Conservation (phyloP, 2,113 vertebrate genomes). For the Morone saxatilis region DNA sequence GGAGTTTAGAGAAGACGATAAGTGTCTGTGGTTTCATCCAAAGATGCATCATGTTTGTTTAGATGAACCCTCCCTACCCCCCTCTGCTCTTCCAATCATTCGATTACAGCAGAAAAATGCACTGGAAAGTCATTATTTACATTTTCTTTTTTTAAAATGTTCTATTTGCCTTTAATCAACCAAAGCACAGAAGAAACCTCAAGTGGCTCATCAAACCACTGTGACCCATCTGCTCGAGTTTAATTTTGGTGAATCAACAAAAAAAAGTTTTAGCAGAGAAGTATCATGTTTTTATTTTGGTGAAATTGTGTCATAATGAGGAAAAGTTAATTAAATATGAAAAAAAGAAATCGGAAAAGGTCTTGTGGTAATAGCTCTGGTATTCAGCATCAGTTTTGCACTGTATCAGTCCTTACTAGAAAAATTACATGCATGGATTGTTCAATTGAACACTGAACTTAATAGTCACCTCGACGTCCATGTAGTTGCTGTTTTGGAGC, state of each 20-base stretch:
- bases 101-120: background rate
- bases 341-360: background rate
- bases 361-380: background rate
- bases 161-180: conserved; percentile 22
- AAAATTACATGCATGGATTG: too few species aligned
- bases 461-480: too few species aligned
- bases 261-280: background rate
- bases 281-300: background rate
- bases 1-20: background rate
- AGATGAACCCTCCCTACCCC: background rate
- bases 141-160: background rate
- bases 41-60: conserved; percentile 5
- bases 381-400: too few species aligned
- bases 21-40: background rate
- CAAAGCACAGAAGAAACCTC: background rate
- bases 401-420: too few species aligned
- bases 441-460: too few species aligned
- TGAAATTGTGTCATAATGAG: background rate
- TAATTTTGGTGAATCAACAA: conserved; percentile 11
- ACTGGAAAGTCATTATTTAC: conserved; percentile 21
- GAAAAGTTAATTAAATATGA: background rate
- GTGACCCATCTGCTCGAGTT: conserved; percentile 17
- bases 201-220: conserved; percentile 31
- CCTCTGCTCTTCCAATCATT: background rate
- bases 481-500: too few species aligned